A percentile compares a stretch with the other conserved stretches of the same genome.
Evolutionary conservation across 2,888 invertebrate species (phyloP).

Genomic region (Andricus quercusramuli): DNA sequence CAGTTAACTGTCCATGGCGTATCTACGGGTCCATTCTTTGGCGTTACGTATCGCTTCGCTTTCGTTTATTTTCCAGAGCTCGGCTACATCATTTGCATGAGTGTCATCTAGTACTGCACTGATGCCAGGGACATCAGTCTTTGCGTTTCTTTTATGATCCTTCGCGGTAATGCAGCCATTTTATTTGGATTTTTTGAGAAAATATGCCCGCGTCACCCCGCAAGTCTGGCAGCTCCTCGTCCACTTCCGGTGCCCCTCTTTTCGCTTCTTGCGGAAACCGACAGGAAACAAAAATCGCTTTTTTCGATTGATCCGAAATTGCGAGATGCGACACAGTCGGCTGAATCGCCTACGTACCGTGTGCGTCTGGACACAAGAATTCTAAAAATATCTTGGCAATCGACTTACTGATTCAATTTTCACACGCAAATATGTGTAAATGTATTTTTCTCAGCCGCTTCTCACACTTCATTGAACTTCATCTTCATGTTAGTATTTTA

Average conservation of each 20-base stretch:
- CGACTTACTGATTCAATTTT: conserved; percentile 63
- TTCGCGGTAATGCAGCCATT: conserved; percentile 95
- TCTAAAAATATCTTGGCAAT: conserved; percentile 37
- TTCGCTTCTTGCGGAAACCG: conserved; percentile 55
- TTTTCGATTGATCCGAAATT: conserved; percentile 23
- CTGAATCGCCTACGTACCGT: conserved; percentile 17
- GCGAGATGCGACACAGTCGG: conserved; percentile 21
- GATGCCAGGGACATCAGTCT: conserved; percentile 98
- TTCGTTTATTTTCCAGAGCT: conserved; percentile 99
- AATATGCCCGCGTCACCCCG: conserved; percentile 63
- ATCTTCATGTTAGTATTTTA: no score
- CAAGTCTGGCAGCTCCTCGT: conserved; percentile 49
- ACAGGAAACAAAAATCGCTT: conserved; percentile 46
- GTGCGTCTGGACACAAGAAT: conserved; percentile 5
- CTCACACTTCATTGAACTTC: no score
- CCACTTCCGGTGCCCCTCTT: conserved; percentile 55
- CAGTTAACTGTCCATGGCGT: conserved; percentile 96
- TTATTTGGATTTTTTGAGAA: conserved; percentile 56
- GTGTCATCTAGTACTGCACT: conserved; percentile 97
- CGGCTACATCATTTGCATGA: conserved; percentile 99
- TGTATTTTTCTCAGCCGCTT: background rate
- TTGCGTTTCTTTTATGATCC: conserved; percentile 98
- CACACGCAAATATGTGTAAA: conserved; percentile 57
- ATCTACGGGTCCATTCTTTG: conserved; percentile 97
- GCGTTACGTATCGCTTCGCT: conserved; percentile 97